Evolutionary conservation across 2,797 vertebrate species (phyloP).

Genomic region (Oryzias dopingdopingensis): DNA sequence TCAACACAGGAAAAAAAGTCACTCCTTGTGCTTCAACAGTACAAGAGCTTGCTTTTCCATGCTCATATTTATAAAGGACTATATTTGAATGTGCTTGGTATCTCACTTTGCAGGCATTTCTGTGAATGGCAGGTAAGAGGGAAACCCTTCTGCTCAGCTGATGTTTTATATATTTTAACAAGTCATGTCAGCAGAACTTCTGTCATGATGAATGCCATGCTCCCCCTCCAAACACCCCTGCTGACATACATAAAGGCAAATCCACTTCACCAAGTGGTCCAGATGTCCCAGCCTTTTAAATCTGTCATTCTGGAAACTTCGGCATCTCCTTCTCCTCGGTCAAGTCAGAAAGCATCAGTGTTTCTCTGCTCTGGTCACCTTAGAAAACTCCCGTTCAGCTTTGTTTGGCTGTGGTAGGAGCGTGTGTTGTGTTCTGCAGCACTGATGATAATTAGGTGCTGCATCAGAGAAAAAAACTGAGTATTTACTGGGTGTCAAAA

Average conservation of each 20-base stretch:
- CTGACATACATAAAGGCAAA: slow-evolving; percentile 59
- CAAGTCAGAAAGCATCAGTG: slow-evolving; percentile 49
- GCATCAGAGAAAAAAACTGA: background rate
- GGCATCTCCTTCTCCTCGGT: slow-evolving; percentile 46
- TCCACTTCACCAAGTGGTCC: slow-evolving; percentile 56
- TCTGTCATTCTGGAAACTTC: slow-evolving; percentile 51
- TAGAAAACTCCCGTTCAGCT: slow-evolving; percentile 5
- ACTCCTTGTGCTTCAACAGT: no score
- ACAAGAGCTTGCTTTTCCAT: no score
- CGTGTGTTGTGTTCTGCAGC: slow-evolving; percentile 4
- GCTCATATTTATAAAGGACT: slow-evolving; percentile 22
- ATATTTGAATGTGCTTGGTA: slow-evolving; percentile 19
- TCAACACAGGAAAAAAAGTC: slow-evolving; percentile 8
- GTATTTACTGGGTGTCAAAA: background rate
- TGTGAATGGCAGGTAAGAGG: slow-evolving; percentile 9
- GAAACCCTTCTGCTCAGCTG: slow-evolving; percentile 5
- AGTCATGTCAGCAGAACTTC: slow-evolving; percentile 28
- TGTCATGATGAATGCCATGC: slow-evolving; percentile 35
- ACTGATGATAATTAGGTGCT: background rate
- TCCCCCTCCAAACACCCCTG: slow-evolving; percentile 4
- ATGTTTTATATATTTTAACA: slow-evolving; percentile 23
- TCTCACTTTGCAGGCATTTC: slow-evolving; percentile 6
- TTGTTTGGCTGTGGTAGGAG: slow-evolving; percentile 2
- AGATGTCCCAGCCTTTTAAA: slow-evolving; percentile 61
- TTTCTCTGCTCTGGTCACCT: slow-evolving; percentile 26